These are phyloP conservation scores for Agonopterix subpropinquella DNA, from an alignment of 2,888 invertebrate species.

Conservation along the genomic window DNA sequence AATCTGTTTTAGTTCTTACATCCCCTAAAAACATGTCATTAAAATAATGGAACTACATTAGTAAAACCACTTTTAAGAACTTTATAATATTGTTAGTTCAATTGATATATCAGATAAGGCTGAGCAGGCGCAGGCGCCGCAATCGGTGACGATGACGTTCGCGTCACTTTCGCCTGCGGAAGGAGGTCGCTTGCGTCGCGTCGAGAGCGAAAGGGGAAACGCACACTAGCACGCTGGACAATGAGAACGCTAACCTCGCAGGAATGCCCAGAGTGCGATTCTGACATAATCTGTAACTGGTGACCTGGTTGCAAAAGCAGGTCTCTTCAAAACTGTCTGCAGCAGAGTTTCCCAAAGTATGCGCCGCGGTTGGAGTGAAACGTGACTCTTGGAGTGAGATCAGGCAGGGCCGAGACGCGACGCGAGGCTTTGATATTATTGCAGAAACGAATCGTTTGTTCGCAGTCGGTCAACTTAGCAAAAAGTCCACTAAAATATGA, in stretches of 20 bases:
- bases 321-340: too few relatives aligned
- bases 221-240: constrained; percentile 5
- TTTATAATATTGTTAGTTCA: background rate
- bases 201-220: constrained; percentile 13
- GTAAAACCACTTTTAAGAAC: background rate
- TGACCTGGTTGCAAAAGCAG: background rate
- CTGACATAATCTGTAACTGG: constrained; percentile 7
- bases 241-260: constrained; percentile 6
- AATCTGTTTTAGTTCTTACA: background rate
- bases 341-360: too few relatives aligned
- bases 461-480: too few relatives aligned
- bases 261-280: constrained; percentile 5
- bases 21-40: background rate
- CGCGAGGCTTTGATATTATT: too few relatives aligned
- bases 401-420: too few relatives aligned
- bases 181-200: constrained; percentile 8
- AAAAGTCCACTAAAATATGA: too few relatives aligned
- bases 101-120: background rate
- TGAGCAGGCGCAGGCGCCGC: background rate
- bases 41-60: background rate
- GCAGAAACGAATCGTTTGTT: too few relatives aligned
- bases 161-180: constrained; percentile 13
- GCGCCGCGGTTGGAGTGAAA: too few relatives aligned
- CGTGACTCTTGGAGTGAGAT: too few relatives aligned
- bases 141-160: constrained; percentile 4